Evolutionary conservation across 1,140 invertebrate genomes (phyloP).

Genomic region (Cotesia glomerata): DNA sequence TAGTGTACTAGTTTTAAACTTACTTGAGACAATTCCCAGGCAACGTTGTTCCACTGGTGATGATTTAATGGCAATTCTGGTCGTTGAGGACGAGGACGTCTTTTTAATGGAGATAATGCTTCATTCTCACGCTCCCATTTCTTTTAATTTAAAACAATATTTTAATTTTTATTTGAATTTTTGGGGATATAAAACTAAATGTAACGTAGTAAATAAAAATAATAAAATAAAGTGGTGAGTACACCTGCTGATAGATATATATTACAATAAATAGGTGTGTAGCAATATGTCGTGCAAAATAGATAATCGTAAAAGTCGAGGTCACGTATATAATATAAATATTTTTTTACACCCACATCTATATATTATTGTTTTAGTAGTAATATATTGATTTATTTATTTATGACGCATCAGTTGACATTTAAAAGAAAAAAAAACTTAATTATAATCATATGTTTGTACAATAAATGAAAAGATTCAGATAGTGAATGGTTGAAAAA

Average conservation of each 20-base stretch:
- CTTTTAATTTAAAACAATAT: constrained; percentile 50
- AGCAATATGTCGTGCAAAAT: constrained; percentile 5
- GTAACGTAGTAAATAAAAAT: too few relatives aligned
- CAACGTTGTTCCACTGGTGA: constrained; percentile 65
- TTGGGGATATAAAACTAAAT: too few relatives aligned
- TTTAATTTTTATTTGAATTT: background rate
- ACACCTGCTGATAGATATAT: too few relatives aligned
- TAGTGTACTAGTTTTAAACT: background rate
- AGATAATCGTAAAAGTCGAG: constrained; percentile 21
- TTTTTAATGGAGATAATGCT: constrained; percentile 66
- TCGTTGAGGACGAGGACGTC: constrained; percentile 65
- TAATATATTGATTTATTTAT: background rate
- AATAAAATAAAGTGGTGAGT: too few relatives aligned
- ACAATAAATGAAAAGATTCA: too few relatives aligned
- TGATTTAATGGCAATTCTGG: constrained; percentile 61
- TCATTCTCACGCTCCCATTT: constrained; percentile 76
- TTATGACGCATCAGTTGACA: too few relatives aligned
- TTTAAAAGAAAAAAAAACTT: too few relatives aligned
- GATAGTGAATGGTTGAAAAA: too few relatives aligned
- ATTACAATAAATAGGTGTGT: too few relatives aligned
- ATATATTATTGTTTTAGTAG: background rate
- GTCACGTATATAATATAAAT: background rate
- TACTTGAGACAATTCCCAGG: constrained; percentile 69
- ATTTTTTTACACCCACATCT: too few relatives aligned
- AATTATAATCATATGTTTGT: too few relatives aligned